Base-by-base conservation (phyloP, 2,797 vertebrate genomes). In the Takifugu rubripes region DNA sequence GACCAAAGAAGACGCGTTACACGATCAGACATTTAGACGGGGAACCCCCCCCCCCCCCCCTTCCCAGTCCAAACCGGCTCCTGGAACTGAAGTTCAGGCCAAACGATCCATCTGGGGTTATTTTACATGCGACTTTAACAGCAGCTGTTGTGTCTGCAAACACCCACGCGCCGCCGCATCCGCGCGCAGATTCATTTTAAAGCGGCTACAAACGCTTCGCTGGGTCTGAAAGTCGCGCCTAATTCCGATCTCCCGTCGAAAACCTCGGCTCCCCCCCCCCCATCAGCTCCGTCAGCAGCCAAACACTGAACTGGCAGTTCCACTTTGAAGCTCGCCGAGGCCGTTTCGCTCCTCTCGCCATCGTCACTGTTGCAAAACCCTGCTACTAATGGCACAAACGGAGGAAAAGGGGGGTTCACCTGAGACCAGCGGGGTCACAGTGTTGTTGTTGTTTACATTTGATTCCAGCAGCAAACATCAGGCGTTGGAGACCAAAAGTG, bases 291-390 rank as follows among this genome's bases (percentile, higher is more conserved):
- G 68, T 78, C 75, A 67, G 74, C 78, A 67, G 70, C 68, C 80
- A 74, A 81, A 77, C 49, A 82, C 65, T 72, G 72, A 79, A 80
- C 68, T 74, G 73, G 77, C 72, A 68, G 61, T 83, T 78, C 69
- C 70, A 68, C 74, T 83, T 68, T 78, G 63, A 75, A 66, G 63
- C 76, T 76, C 62, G 53, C 69, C 33, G 65, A 72, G 62, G 57
- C 55, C 68, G 77, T 73, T 72, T 68, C 73, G 56, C 58, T 59
- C 69, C 53, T 50, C 47, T 61, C 49, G 25, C 65, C 51, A 61
- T 61, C 69, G 54, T 67, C 44, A 44, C 49, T 17, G 21, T 21
- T 21, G 21, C 21, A 21, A 1, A 21, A 21, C 21, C 21, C 27
- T 29, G 50, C 44, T 61, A 59, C 64, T 67, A 61, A 66, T 25